Conservation (phyloP, 2,888 invertebrate species). For the Nineta flava region DNA sequence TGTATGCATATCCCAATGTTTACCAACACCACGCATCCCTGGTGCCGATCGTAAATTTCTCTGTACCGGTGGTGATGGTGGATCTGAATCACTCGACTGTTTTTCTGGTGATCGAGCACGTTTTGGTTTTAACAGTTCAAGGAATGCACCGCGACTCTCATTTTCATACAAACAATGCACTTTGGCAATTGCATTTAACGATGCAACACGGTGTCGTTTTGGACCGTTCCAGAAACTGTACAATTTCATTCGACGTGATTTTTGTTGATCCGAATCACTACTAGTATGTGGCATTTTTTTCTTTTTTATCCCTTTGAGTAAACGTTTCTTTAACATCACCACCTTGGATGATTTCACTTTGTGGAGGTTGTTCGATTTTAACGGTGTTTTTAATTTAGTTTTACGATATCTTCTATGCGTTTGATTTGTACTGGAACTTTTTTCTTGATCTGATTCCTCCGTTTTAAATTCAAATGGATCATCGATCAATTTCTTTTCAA, state of each 20-base stretch:
- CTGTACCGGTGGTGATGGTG: slow-evolving; percentile 16
- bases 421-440: background rate
- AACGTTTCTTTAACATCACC: slow-evolving; percentile 11
- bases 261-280: slow-evolving; percentile 10
- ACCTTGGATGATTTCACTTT: slow-evolving; percentile 12
- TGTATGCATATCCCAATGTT: slow-evolving; percentile 71
- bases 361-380: slow-evolving; percentile 7
- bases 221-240: slow-evolving; percentile 60
- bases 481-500: background rate
- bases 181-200: slow-evolving; percentile 75
- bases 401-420: background rate
- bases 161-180: slow-evolving; percentile 85
- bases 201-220: slow-evolving; percentile 73
- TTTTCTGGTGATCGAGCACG: slow-evolving; percentile 33
- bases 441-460: background rate
- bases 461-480: background rate
- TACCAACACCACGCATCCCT: slow-evolving; percentile 59
- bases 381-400: background rate
- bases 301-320: slow-evolving; percentile 8
- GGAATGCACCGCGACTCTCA: slow-evolving; percentile 57
- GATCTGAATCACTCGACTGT: slow-evolving; percentile 30
- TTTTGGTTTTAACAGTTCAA: slow-evolving; percentile 35
- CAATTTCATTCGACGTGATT: slow-evolving; percentile 35
- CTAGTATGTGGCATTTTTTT: background rate
- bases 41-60: slow-evolving; percentile 54